Conservation (phyloP, 1,140 invertebrate genomes). For the Drosophila neocordata region DNA sequence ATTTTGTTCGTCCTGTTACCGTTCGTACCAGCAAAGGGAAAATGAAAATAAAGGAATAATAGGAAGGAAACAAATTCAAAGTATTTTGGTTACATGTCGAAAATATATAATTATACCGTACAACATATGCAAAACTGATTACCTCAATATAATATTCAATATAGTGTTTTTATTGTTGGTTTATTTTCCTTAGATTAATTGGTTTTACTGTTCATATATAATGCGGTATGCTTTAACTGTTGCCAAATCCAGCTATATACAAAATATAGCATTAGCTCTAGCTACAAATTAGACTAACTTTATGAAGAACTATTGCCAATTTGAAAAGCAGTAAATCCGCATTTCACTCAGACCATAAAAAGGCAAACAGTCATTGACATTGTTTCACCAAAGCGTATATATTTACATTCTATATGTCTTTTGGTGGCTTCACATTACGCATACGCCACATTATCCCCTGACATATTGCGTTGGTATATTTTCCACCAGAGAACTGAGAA, state of each 20-base stretch:
- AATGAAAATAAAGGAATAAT: too few species aligned
- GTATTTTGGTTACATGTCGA: too few species aligned
- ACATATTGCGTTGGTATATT: slow-evolving; percentile 25
- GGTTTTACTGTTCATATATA: too few species aligned
- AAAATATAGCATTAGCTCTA: background rate
- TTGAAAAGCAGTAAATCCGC: slow-evolving; percentile 35
- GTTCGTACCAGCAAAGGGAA: too few species aligned
- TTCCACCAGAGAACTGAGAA: background rate
- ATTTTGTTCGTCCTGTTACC: too few species aligned
- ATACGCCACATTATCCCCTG: slow-evolving; percentile 27
- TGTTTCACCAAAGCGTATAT: slow-evolving; percentile 20
- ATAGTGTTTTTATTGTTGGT: too few species aligned
- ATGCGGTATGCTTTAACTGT: too few species aligned
- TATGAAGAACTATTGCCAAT: background rate
- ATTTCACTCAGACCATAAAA: slow-evolving; percentile 33
- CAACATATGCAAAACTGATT: too few species aligned
- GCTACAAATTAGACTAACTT: background rate
- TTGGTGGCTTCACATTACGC: slow-evolving; percentile 22
- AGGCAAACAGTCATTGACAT: slow-evolving; percentile 24
- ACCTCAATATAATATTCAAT: too few species aligned
- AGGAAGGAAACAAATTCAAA: too few species aligned
- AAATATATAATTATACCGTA: too few species aligned
- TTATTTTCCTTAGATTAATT: too few species aligned
- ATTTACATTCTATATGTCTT: slow-evolving; percentile 3
- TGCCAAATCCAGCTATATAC: background rate